Evolutionary conservation across 2,888 invertebrate species (phyloP).

Genomic region (Sinhomidia bicolor): DNA sequence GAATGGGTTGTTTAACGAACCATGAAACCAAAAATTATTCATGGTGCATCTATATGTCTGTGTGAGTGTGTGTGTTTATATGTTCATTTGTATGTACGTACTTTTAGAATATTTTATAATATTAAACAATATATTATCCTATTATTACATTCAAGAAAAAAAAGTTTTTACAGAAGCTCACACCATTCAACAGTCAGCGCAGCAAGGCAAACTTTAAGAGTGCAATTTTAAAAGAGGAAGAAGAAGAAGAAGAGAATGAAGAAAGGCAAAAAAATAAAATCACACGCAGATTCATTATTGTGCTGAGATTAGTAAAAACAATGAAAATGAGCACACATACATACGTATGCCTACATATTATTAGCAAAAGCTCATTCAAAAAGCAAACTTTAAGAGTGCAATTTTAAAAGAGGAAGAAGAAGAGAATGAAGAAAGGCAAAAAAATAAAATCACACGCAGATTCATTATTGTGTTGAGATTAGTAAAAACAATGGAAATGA

Average conservation of each 20-base stretch:
- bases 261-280: neutral
- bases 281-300: slow-evolving; percentile 55
- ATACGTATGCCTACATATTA: no score
- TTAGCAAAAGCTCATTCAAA: slow-evolving; percentile 42
- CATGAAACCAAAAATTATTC: slow-evolving; percentile 74
- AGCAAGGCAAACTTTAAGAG: neutral
- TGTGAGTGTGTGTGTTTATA: neutral
- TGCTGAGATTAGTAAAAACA: slow-evolving; percentile 44
- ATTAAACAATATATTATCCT: slow-evolving; percentile 16
- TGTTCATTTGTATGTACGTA: slow-evolving; percentile 21
- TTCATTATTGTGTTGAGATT: slow-evolving; percentile 59
- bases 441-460: slow-evolving; percentile 23
- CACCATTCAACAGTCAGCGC: slow-evolving; percentile 38
- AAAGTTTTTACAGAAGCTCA: slow-evolving; percentile 43
- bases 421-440: neutral
- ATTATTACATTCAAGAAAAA: neutral
- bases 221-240: slow-evolving; percentile 33
- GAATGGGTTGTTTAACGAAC: slow-evolving; percentile 73
- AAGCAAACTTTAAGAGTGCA: neutral
- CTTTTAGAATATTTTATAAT: neutral
- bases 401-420: no score
- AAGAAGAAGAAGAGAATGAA: neutral
- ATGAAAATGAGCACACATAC: neutral
- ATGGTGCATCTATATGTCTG: slow-evolving; percentile 59
- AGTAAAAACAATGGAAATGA: slow-evolving; percentile 25